These are phyloP conservation scores for Cecropterus lyciades DNA, from an alignment of 1,140 invertebrate species.

Conservation along the genomic window DNA sequence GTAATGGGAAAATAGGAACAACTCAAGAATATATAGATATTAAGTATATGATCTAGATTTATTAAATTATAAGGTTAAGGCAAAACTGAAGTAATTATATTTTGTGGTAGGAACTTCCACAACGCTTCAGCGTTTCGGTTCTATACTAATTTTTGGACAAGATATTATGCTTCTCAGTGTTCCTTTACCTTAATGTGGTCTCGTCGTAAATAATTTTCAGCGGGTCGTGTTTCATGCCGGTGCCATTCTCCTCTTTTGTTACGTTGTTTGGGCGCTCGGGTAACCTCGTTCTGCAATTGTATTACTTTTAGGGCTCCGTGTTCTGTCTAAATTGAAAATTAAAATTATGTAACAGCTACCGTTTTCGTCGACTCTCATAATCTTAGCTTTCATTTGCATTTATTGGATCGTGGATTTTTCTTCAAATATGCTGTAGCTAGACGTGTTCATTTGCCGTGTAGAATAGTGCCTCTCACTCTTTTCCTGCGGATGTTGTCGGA, in stretches of 20 bases:
- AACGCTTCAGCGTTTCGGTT: not conserved
- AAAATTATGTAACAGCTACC: not conserved
- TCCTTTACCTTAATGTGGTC: not conserved
- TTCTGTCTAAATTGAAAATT: not conserved
- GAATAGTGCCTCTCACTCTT: no score
- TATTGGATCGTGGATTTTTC: no score
- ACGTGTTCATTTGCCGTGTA: no score
- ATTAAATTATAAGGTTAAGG: no score
- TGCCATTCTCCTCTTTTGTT: constrained; percentile 3
- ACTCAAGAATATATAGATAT: no score
- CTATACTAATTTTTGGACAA: not conserved
- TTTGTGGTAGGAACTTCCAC: no score
- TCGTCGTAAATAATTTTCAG: constrained; percentile 7
- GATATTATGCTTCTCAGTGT: not conserved
- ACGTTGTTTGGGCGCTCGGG: not conserved
- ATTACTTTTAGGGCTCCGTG: constrained; percentile 1
- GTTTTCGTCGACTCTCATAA: not conserved
- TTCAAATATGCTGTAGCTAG: no score
- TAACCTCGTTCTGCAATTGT: constrained; percentile 6
- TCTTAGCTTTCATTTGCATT: no score
- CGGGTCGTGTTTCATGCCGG: not conserved
- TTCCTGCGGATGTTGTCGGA: no score
- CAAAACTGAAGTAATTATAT: no score
- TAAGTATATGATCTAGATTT: no score
- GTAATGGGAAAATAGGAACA: no score